Percentiles rank a stretch among this genome's conserved stretches.
Evolutionary conservation across 2,797 vertebrate species (phyloP).

Genomic region (Simalia tracyae): DNA sequence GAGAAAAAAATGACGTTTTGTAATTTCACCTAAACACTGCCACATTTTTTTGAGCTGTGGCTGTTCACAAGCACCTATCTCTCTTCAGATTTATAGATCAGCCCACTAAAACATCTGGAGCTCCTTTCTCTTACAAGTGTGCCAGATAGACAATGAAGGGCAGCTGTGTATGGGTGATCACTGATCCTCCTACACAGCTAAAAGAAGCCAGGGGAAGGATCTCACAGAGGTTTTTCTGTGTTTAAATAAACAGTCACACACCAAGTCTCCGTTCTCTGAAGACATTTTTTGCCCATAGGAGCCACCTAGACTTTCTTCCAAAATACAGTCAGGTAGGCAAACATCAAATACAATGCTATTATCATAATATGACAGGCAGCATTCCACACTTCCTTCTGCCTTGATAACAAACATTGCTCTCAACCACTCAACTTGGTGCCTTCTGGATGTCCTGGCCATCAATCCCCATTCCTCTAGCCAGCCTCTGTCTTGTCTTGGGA

Average conservation of each 20-base stretch:
- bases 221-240: neutral
- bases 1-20: neutral
- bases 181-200: neutral
- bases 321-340: neutral
- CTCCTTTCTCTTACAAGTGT: neutral
- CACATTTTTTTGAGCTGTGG: neutral
- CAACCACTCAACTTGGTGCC: neutral
- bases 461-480: neutral
- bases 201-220: slow-evolving; percentile 43
- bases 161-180: neutral
- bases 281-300: neutral
- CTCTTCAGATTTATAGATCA: neutral
- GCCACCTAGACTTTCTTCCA: neutral
- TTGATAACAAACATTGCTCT: neutral
- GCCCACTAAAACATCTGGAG: neutral
- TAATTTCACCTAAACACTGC: neutral
- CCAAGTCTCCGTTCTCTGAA: neutral
- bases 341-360: neutral
- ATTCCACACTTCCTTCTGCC: neutral
- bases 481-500: neutral
- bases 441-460: neutral
- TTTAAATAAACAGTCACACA: neutral
- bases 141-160: neutral
- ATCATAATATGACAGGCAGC: neutral
- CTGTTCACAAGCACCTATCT: neutral